Evolutionary conservation across 2,113 vertebrate genomes (phyloP).

Genomic region (Cynoglossus semilaevis): DNA sequence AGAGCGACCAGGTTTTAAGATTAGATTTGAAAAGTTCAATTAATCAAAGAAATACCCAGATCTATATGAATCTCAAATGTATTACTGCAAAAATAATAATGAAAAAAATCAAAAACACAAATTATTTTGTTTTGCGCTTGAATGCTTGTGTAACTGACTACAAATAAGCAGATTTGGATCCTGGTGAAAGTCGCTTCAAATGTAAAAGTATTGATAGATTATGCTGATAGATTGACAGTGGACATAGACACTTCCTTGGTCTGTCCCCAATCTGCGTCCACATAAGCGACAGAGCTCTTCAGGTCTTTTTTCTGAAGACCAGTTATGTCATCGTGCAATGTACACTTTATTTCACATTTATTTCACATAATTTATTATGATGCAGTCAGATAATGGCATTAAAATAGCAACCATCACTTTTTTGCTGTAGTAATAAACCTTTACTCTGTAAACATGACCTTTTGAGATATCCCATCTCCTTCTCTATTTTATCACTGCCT

Average conservation of each 20-base stretch:
- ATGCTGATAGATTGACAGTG: slow-evolving; percentile 51
- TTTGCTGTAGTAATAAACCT: slow-evolving; percentile 9
- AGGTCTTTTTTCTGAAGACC: slow-evolving; percentile 38
- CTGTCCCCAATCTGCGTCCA: slow-evolving; percentile 34
- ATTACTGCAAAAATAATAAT: too few relatives aligned
- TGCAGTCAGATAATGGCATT: slow-evolving; percentile 5
- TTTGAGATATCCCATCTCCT: slow-evolving; percentile 6
- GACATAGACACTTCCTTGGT: slow-evolving; percentile 56
- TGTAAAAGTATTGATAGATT: slow-evolving; percentile 19
- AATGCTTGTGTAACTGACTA: too few relatives aligned
- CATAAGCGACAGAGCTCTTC: slow-evolving; percentile 45
- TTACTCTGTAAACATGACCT: slow-evolving; percentile 10
- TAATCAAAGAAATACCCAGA: slow-evolving; percentile 16
- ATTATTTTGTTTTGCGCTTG: neutral
- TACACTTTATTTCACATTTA: neutral
- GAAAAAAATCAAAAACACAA: too few relatives aligned
- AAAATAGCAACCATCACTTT: slow-evolving; percentile 5
- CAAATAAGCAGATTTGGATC: slow-evolving; percentile 6
- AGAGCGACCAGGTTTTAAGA: slow-evolving; percentile 16
- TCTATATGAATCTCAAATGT: slow-evolving; percentile 8
- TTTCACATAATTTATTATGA: slow-evolving; percentile 9
- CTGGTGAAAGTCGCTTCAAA: slow-evolving; percentile 40
- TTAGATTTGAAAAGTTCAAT: slow-evolving; percentile 17
- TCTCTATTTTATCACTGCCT: slow-evolving; percentile 15
- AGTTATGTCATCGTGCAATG: slow-evolving; percentile 43